These are phyloP conservation scores for Notarius quadriscutis DNA, from an alignment of 2,113 vertebrate species.

Conservation along the genomic window DNA sequence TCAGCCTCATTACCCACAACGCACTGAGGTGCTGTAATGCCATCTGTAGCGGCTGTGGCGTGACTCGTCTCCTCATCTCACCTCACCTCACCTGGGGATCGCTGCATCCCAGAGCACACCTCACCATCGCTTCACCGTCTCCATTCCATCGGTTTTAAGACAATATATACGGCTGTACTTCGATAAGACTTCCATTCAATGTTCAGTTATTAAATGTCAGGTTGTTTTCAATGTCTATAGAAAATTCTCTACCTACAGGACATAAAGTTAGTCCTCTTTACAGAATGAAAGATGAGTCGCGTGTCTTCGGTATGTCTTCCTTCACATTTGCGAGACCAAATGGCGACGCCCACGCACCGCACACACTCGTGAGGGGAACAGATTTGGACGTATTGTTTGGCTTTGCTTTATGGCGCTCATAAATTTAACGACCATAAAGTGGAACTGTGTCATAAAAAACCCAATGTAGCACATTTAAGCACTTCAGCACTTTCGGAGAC, in stretches of 20 bases:
- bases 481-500: background rate
- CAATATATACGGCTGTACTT: background rate
- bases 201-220: background rate
- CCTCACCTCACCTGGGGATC: background rate
- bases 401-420: slow-evolving; percentile 11
- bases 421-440: slow-evolving; percentile 2
- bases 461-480: background rate
- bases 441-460: slow-evolving; percentile 2
- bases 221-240: background rate
- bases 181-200: background rate
- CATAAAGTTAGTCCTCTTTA: background rate
- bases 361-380: background rate
- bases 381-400: slow-evolving; percentile 29
- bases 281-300: background rate
- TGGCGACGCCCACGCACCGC: slow-evolving; percentile 35
- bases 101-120: too few relatives aligned
- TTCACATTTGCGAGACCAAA: slow-evolving; percentile 24
- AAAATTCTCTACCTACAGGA: background rate
- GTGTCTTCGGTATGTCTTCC: slow-evolving; percentile 4
- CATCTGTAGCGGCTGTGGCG: background rate
- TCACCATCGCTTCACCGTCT: background rate
- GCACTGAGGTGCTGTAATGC: background rate
- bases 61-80: background rate
- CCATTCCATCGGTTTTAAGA: background rate
- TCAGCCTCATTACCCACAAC: slow-evolving; percentile 17